Base-by-base conservation (phyloP, 2,888 invertebrate genomes). In the Dioctria rufipes region DNA sequence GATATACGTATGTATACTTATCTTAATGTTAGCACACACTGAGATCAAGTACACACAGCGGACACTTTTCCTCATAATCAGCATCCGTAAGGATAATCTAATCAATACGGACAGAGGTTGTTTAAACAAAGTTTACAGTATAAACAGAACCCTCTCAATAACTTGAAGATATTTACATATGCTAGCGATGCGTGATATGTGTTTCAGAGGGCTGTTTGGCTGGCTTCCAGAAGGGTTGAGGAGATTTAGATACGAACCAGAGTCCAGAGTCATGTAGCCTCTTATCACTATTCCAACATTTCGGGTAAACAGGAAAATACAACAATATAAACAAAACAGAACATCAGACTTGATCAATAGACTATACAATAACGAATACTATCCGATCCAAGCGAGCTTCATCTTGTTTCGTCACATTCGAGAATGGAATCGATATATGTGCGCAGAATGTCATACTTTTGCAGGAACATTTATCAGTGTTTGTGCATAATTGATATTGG, bases 91-190 rank as follows among this genome's bases (percentile, higher is more conserved):
- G 77, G 77, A 77, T 77, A 77, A 77, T 77, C 77, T 77, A 77
- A 77, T 77, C 77, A 77, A 77, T 77, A 77, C 61, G 77, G 77
- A 61, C 77, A 77, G 63, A 77, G 67, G 58, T 80, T 78, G 54
- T 71, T 78, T 81, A 81, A 81, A 78, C 78, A 78, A 79, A 79
- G 79, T 78, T 81, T 75, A 73, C 75, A 79, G 75, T 79, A 67
- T 81, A 81, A 81, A 81, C 79, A 81, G 81, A 67, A 79, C 79
- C 73, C 79, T 79, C 75, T 75, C 75, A 80, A 81, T 81, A 81
- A 66, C 81, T 81, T 61, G 75, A 66, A 81, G 81, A 67, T 81
- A 81, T 80, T 79, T 79, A 58, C 75, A 79, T 71, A 80, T 79
- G 80, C 60, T 75, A 66, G 79, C 66, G 79, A 81, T 81, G 81